These are phyloP conservation scores for Diaphora mendica DNA, from an alignment of 2,888 invertebrate species.

Conservation along the genomic window DNA sequence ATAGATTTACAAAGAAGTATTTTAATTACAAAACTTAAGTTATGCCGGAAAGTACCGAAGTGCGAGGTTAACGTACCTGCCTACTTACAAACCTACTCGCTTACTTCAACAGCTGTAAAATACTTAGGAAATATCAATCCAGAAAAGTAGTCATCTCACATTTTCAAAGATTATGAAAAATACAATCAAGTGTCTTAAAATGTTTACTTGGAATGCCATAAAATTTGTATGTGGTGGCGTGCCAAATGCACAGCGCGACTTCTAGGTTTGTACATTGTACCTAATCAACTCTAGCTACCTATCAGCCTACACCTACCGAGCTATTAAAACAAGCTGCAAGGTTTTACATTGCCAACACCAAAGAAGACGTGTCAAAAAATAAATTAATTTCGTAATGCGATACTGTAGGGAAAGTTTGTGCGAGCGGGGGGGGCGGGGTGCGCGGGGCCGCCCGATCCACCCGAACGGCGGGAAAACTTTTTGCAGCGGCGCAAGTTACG, in stretches of 20 bases:
- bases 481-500: constrained; percentile 41
- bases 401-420: constrained; percentile 74
- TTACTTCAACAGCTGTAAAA: too few species aligned
- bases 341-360: constrained; percentile 64
- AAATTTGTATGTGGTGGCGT: not conserved
- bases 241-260: too few species aligned
- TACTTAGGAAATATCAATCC: not conserved
- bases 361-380: constrained; percentile 64
- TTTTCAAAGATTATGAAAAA: not conserved
- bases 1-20: not conserved
- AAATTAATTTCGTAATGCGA: constrained; percentile 74
- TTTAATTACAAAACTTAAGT: not conserved
- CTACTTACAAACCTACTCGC: too few species aligned
- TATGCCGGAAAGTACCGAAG: too few species aligned
- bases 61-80: too few species aligned
- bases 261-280: not conserved
- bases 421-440: constrained; percentile 35
- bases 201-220: not conserved
- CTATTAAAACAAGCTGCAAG: constrained; percentile 40
- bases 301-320: constrained; percentile 42
- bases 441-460: constrained; percentile 27
- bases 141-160: not conserved
- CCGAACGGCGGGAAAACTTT: constrained; percentile 70
- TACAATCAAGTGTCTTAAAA: not conserved
- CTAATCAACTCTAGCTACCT: too few species aligned